Conservation (phyloP, 2,888 invertebrate species). For the Drosophila setosimentum region DNA sequence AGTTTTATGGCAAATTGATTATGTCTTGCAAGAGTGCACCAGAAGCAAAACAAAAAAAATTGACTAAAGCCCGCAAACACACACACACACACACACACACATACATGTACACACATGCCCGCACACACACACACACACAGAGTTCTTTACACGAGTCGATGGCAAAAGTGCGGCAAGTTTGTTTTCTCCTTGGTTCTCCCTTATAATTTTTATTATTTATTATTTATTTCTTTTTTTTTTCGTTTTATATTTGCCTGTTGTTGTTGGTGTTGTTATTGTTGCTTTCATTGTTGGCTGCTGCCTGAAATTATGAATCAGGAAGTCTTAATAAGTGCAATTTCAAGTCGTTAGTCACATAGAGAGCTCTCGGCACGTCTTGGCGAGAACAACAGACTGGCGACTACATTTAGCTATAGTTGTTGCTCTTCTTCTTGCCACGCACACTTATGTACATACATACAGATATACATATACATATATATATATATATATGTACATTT, state of each 20-base stretch:
- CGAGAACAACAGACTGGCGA: conserved; percentile 23
- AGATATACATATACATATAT: neutral
- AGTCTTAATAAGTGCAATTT: conserved; percentile 82
- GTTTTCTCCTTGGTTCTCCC: conserved; percentile 20
- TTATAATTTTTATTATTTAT: conserved; percentile 22
- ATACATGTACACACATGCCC: neutral
- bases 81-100: conserved; percentile 1
- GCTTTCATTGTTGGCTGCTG: conserved; percentile 43
- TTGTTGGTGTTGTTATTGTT: conserved; percentile 16
- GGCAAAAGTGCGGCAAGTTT: conserved; percentile 1
- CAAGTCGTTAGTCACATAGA: conserved; percentile 72
- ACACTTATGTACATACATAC: neutral
- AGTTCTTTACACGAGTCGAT: neutral
- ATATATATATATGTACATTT: neutral
- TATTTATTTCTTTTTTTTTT: neutral
- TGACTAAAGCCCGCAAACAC: neutral
- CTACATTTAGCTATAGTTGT: conserved; percentile 15
- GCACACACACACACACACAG: neutral
- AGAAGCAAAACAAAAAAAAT: neutral
- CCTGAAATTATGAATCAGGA: conserved; percentile 80
- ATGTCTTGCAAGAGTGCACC: neutral
- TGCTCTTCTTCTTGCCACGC: conserved; percentile 11
- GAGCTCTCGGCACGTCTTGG: conserved; percentile 44
- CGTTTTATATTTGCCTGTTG: neutral
- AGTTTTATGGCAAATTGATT: conserved; percentile 10